A percentile compares a stretch with the other conserved stretches of the same genome.
phyloP scores from a whole-genome alignment of 2,113 vertebrate species.

The Eptesicus fuscus region DNA sequence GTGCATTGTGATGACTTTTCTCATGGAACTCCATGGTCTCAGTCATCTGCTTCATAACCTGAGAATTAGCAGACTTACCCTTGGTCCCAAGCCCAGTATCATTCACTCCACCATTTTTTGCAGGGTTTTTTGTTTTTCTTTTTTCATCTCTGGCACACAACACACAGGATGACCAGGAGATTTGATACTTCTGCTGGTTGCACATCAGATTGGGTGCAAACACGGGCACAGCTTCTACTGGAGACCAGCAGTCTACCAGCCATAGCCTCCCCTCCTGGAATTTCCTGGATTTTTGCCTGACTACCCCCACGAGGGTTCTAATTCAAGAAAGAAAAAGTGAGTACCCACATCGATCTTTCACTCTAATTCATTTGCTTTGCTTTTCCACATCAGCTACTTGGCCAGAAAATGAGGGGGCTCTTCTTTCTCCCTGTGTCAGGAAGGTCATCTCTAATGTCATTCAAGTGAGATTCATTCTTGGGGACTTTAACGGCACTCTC shows the following conservation, averaged over 20 bases:
- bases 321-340: not conserved
- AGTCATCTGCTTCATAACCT: too few species aligned
- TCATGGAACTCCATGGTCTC: not conserved
- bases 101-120: not conserved
- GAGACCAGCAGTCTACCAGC: not conserved
- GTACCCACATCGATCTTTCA: not conserved
- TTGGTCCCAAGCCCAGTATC: not conserved
- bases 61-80: not conserved
- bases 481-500: not conserved
- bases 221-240: not conserved
- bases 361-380: not conserved
- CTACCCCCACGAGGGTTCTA: not conserved
- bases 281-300: not conserved
- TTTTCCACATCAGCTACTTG: not conserved
- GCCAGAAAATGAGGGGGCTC: not conserved
- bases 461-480: not conserved
- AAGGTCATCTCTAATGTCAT: not conserved
- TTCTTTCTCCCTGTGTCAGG: not conserved
- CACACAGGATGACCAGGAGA: not conserved
- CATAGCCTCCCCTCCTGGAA: fast-evolving
- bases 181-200: not conserved
- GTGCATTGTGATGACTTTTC: not conserved
- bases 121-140: not conserved
- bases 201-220: too few species aligned
- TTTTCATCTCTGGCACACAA: not conserved